A percentile compares a stretch with the other conserved stretches of the same genome.
Conservation (phyloP, 2,113 vertebrate genomes). For the Candoia aspera region DNA sequence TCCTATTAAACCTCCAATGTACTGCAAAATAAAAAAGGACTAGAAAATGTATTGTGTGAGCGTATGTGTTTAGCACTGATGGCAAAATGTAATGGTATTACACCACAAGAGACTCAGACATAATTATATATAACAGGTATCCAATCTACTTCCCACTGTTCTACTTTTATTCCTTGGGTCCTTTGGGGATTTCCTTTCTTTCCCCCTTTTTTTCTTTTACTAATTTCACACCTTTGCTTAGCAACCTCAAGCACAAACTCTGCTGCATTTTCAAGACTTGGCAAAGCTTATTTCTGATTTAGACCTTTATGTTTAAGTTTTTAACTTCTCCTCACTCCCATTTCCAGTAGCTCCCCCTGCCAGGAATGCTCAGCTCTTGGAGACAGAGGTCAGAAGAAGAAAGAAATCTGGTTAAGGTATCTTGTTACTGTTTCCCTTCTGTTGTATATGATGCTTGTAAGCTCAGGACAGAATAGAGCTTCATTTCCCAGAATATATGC, state of each 20-base stretch:
- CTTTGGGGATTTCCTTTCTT: conserved; percentile 31
- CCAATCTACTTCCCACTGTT: conserved; percentile 48
- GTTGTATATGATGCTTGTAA: background rate
- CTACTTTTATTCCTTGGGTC: conserved; percentile 50
- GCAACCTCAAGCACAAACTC: conserved; percentile 12
- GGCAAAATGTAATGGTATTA: conserved; percentile 30
- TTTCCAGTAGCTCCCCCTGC: background rate
- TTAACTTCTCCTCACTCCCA: background rate
- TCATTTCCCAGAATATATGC: too few species aligned
- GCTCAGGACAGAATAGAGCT: too few species aligned
- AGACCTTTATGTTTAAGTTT: background rate
- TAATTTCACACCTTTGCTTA: conserved; percentile 48
- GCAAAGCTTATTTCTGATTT: conserved; percentile 2
- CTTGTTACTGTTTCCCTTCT: background rate
- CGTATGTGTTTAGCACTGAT: conserved; percentile 17
- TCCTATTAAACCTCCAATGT: conserved; percentile 3
- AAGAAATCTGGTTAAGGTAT: background rate
- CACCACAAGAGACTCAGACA: conserved; percentile 40
- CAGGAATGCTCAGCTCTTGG: background rate
- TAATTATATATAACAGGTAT: conserved; percentile 62
- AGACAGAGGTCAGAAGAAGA: background rate
- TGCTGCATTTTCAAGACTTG: background rate
- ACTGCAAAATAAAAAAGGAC: conserved; percentile 22
- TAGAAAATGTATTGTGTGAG: conserved; percentile 24
- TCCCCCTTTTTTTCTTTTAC: background rate